Percentiles rank a stretch among this genome's conserved stretches.
These are phyloP conservation scores for Eumacrocentrus americanus DNA, from an alignment of 2,888 invertebrate genomes.

Conservation along the genomic window DNA sequence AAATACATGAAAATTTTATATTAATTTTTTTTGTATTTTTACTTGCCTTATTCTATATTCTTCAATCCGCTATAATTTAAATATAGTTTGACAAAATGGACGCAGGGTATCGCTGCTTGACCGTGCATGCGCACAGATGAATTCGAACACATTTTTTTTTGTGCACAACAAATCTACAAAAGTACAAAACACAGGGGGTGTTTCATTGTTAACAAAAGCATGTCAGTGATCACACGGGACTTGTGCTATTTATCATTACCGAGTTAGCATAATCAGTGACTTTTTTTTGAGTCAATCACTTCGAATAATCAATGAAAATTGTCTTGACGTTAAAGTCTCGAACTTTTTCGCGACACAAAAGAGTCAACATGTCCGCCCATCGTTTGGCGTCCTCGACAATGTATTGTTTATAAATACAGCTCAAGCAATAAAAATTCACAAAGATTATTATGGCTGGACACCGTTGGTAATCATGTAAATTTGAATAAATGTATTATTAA, in stretches of 20 bases:
- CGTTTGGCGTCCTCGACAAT: slow-evolving; percentile 46
- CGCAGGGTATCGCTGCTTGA: no score
- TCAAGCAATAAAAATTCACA: slow-evolving; percentile 1
- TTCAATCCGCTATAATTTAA: no score
- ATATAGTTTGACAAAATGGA: no score
- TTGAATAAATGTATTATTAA: background rate
- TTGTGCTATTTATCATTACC: background rate
- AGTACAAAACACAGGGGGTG: background rate
- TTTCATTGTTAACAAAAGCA: background rate
- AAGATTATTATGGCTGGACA: no score
- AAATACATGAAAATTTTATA: no score
- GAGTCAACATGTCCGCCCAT: slow-evolving; percentile 52
- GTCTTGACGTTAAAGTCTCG: background rate
- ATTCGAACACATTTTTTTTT: no score
- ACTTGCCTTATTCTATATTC: no score
- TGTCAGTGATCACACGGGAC: background rate
- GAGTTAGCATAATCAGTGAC: background rate
- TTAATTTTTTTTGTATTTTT: no score
- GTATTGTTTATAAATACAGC: slow-evolving; percentile 48
- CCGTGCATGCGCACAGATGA: no score
- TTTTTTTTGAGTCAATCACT: background rate
- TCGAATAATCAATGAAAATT: background rate
- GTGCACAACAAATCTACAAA: no score
- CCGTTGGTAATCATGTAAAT: background rate
- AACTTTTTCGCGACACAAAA: background rate